Evolutionary conservation across 2,113 vertebrate species (phyloP), one percentile per base, ranked within the genome.

Genomic region (Sardina pilchardus): DNA sequence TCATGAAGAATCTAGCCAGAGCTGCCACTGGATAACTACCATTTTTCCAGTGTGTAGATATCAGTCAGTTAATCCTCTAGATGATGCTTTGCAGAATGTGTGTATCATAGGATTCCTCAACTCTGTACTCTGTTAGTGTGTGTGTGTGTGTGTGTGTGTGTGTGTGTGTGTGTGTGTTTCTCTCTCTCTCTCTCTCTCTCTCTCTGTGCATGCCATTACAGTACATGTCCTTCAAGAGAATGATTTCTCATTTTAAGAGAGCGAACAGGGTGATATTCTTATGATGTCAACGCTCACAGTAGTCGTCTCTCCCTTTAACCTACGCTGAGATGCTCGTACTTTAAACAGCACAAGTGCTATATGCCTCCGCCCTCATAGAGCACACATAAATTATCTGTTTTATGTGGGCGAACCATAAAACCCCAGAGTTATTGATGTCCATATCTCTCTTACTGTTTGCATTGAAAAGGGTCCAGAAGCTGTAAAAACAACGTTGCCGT

Each of bases 401-500:
- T 83, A 78, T 88, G 87, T 87, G 81, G 82, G 84, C 43, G 56
- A 86, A 56, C 53, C 82, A 17, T 81, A 86, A 88, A 85, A 84
- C 17, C 19, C 21, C 30, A 86, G 88, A 91, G 85, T 89, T 91
- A 92, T 91, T 83, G 83, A 88, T 71, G 47, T 59, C 59, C 75
- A 43, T 83, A 78, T 82, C 14, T 84, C 84, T 78, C 19, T 36
- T 53, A 71, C 48, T 89, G 89, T 93, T 91, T 91, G 88, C 87
- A 86, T 86, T 86, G 47, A 82, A 87, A 91, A 90, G 87, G 84
- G 84, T 83, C 45, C 87, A 63, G 85, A 85, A 83, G 85, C 86
- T 78, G 87, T 93, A 89, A 89, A 93, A 87, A 91, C 83, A 88
- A 53, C 90, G 85, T 36, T 3, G 1, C 82, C 87, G 85, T 88